These are phyloP conservation scores for Anser brachyrhynchus DNA, from an alignment of 2,113 vertebrate species.

Conservation along the genomic window DNA sequence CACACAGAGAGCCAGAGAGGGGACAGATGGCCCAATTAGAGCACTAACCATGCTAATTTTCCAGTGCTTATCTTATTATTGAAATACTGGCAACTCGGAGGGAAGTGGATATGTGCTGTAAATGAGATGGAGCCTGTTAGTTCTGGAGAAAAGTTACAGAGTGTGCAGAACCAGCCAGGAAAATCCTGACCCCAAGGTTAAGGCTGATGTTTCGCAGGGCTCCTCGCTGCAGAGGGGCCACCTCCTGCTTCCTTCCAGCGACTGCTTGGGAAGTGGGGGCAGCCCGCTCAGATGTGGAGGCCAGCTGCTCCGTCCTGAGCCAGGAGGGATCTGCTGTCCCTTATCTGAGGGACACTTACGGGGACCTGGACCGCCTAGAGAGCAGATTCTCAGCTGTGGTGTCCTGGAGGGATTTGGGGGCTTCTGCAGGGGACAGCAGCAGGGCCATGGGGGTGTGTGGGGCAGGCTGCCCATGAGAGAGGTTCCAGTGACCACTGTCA, in stretches of 20 bases:
- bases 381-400: background rate
- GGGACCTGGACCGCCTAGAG: background rate
- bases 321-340: background rate
- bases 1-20: background rate
- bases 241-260: background rate
- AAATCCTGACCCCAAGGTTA: background rate
- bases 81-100: background rate
- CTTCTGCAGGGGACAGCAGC: background rate
- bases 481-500: background rate
- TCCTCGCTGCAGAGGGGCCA: background rate
- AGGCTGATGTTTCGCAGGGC: background rate
- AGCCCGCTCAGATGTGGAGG: background rate
- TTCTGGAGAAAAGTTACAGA: background rate
- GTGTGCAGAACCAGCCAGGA: background rate
- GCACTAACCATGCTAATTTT: background rate
- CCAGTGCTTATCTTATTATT: background rate
- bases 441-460: too few species aligned
- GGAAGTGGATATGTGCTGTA: background rate
- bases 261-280: background rate
- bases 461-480: background rate
- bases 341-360: background rate
- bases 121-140: background rate
- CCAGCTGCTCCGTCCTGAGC: rapidly evolving
- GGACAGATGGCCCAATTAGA: background rate
- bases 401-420: background rate